phyloP scores from a whole-genome alignment of 2,888 invertebrate genomes.

The Phytoseiulus persimilis region DNA sequence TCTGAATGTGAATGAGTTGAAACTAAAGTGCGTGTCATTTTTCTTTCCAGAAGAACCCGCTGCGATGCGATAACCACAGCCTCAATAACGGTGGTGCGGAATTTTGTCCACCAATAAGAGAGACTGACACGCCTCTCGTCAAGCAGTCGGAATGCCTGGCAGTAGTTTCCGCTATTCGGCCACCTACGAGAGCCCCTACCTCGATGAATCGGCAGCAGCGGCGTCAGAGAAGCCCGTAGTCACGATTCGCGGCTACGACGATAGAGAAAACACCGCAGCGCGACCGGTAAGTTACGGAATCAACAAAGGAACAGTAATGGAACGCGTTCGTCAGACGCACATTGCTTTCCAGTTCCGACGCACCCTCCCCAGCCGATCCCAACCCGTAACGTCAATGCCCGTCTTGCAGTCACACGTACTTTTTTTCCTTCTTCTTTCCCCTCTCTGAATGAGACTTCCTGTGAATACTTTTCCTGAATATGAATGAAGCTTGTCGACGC shows the following conservation, averaged over 20 bases:
- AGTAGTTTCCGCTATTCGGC: constrained; percentile 32
- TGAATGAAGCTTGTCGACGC: neutral
- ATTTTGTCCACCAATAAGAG: neutral
- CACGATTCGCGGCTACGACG: constrained; percentile 33
- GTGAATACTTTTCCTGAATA: neutral
- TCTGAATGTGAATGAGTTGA: neutral
- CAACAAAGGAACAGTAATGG: neutral
- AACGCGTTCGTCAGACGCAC: neutral
- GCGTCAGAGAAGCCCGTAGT: constrained; percentile 10
- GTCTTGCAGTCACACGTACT: neutral
- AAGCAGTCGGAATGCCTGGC: constrained; percentile 20
- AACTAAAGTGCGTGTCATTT: neutral
- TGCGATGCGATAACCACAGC: neutral
- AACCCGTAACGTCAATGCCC: neutral
- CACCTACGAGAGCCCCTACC: constrained; percentile 36
- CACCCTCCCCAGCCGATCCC: neutral
- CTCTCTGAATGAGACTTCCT: neutral
- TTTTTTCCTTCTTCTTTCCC: neutral
- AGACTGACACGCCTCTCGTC: neutral
- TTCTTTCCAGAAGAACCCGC: neutral
- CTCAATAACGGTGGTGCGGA: neutral
- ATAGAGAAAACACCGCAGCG: neutral
- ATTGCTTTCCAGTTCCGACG: neutral
- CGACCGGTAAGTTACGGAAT: neutral
- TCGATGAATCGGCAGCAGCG: neutral